A percentile compares a stretch with the other conserved stretches of the same genome.
phyloP scores from a whole-genome alignment of 2,113 vertebrate species.

The Actenoides lindsayi region DNA sequence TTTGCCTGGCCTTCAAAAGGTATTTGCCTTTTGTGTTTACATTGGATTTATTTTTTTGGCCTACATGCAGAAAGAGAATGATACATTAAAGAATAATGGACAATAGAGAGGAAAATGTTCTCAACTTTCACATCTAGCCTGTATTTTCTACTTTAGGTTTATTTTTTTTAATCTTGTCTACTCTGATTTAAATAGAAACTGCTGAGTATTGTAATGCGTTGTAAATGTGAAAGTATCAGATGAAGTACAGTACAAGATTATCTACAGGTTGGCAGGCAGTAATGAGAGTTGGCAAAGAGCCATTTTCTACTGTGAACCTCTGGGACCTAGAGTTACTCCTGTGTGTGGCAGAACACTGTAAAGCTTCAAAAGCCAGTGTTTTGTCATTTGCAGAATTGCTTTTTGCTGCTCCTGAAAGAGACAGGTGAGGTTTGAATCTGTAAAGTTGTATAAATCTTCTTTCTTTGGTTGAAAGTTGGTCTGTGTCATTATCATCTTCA shows the following conservation, averaged over 20 bases:
- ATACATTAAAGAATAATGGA: constrained; percentile 73
- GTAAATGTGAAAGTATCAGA: constrained; percentile 50
- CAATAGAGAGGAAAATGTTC: constrained; percentile 50
- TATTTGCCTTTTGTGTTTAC: constrained; percentile 87
- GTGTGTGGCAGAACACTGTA: constrained; percentile 12
- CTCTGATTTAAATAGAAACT: constrained; percentile 54
- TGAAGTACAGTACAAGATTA: constrained; percentile 36
- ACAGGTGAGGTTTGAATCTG: background rate
- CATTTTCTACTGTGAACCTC: background rate
- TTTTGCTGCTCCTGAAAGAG: background rate
- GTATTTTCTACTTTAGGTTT: constrained; percentile 23
- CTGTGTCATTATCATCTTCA: background rate
- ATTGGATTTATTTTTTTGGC: constrained; percentile 78
- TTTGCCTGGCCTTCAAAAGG: constrained; percentile 86
- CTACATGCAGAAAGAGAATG: constrained; percentile 62
- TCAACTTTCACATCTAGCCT: constrained; percentile 43
- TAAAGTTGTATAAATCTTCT: background rate
- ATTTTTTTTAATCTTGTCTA: constrained; percentile 16
- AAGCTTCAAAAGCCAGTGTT: background rate
- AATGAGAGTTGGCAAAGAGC: constrained; percentile 21
- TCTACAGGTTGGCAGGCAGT: constrained; percentile 35
- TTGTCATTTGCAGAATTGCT: background rate
- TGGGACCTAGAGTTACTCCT: constrained; percentile 18
- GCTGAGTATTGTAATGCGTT: constrained; percentile 17
- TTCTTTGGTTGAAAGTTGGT: background rate